Base-by-base conservation (phyloP, 2,797 vertebrate species). In the Nannoperca obscura region DNA sequence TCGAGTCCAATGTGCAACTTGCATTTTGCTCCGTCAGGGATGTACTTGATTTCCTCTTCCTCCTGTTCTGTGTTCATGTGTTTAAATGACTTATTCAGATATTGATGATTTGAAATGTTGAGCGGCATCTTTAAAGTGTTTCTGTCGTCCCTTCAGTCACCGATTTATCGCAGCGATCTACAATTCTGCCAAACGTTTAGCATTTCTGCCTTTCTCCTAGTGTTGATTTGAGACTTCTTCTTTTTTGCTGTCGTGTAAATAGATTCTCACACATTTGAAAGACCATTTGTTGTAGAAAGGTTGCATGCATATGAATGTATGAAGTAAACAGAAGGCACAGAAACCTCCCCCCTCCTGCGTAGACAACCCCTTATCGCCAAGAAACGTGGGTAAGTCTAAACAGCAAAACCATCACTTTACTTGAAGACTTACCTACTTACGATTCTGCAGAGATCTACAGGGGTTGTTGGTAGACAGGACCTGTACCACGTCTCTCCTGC, bases 231-330 rank as follows among this genome's bases (percentile, higher is more conserved):
- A 87, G 71, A 90, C 72, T 34, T 82, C 20, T 75, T 76, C 70
- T 74, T 67, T 20, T 14, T 78, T 84, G 64, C n/a, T 76, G 59
- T 78, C 17, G 58, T 94, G 93, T 94, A 94, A 92, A 94, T 93
- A 94, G 81, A 83, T 66, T 79, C 76, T 78, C 76, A 53, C 47
- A 84, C 42, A 76, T 88, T 87, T n/a, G 66, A 74, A 76, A 80
- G 81, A 82, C 71, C 42, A 49, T 79, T 85, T 86, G 83, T 52
- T 84, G 58, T 42, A 63, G 76, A 82, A 85, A 78, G 83, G 59
- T 89, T 91, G 93, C 91, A 94, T 94, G 94, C 86, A 88, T 87
- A 82, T 90, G 91, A 93, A 93, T 94, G 91, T 95, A 92, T 83
- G 91, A 90, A 78, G 78, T 75, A 83, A 86, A 64, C 59, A 59